Conservation (phyloP, 2,888 invertebrate genomes). For the Rhaphigaster nebulosa region DNA sequence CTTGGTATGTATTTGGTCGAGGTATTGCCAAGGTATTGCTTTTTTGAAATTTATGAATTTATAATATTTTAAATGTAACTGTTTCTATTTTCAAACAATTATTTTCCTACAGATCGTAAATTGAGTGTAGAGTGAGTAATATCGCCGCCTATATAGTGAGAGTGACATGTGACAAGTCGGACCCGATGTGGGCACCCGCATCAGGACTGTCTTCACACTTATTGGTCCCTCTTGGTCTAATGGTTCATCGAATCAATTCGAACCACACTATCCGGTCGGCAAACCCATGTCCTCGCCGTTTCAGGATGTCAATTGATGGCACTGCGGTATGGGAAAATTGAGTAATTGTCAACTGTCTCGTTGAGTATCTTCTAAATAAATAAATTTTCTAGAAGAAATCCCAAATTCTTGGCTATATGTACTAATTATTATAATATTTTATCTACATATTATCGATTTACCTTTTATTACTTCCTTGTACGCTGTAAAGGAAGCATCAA, state of each 20-base stretch:
- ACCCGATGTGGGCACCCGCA: constrained; percentile 28
- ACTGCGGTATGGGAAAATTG: not conserved
- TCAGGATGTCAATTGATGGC: not conserved
- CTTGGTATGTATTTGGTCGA: no score
- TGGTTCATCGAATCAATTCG: constrained; percentile 24
- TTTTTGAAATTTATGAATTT: no score
- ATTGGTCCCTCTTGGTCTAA: not conserved
- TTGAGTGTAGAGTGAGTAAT: not conserved
- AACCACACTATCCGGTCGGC: not conserved
- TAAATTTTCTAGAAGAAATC: no score
- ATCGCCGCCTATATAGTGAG: not conserved
- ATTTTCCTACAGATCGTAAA: not conserved
- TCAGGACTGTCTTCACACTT: constrained; percentile 6
- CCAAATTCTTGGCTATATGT: no score
- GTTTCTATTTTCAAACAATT: not conserved
- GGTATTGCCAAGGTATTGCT: no score
- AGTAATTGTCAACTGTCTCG: not conserved
- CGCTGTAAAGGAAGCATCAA: no score
- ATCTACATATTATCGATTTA: no score
- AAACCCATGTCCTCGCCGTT: not conserved
- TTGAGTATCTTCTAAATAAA: not conserved
- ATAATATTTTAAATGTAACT: no score
- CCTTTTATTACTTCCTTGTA: no score
- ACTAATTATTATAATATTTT: no score
- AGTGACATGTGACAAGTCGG: not conserved